Evolutionary conservation across 2,888 invertebrate genomes (phyloP), one percentile per base, ranked within the genome.

Genomic region (Venustoraphidia nigricollis): DNA sequence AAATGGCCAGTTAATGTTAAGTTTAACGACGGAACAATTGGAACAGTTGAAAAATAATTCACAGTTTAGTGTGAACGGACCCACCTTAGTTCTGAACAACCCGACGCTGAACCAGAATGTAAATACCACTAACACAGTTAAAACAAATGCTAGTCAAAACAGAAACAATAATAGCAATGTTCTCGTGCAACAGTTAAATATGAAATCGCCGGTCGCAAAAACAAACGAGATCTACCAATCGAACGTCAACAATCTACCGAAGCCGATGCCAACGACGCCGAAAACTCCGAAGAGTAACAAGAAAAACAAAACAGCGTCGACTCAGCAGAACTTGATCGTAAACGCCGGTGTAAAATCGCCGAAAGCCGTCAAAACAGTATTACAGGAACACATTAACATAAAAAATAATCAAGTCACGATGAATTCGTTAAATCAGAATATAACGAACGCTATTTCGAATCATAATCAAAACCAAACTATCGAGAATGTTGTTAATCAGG

Each of bases 31-130:
- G 1, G 68, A 68, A 34, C 68, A 68, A 51, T 51, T 68, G 46
- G 68, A 68, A 50, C 65, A 65, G 51, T 54, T 68, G 48, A 67
- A 67, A 53, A 54, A 66, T 3, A 66, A 66, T 47, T 66, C 67
- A 10, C 67, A 67, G 51, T 53, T 68, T 41, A 66, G 66, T 1
- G 65, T 68, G 1, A 68, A 68, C 49, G 68, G 68, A 9, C 68
- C 67, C 52, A 67, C 67, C 2, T 66, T 67, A 11, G 67, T 65
- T 48, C 63, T 51, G 36, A 40, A 51, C 36, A 42, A 36, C 37
- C 10, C 42, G 9, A 37, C 42, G 9, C 63, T 51, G 36, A 35
- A 50, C 34, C 47, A 53, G n/a, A 42, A 48, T 46, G 34, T 53
- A 50, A 36, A 45, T 48, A 50, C 50, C 45, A 35, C 41, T 45